These are phyloP conservation scores for Chaunax sp. DNA, from an alignment of 2,797 vertebrate species.

Conservation along the genomic window DNA sequence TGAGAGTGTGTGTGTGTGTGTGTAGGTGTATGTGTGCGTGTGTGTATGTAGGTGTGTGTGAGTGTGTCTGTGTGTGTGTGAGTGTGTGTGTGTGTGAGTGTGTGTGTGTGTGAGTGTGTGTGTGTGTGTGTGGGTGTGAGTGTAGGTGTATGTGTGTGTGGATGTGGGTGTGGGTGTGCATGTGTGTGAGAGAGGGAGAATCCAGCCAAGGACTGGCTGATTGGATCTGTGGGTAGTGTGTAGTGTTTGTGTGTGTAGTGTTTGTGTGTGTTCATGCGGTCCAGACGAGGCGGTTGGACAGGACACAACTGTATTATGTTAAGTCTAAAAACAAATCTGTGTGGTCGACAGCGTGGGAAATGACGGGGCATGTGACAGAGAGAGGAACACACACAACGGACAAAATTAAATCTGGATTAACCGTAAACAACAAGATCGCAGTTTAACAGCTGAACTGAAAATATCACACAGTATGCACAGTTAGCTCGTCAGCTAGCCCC, in stretches of 20 bases:
- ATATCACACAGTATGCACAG: too few relatives aligned
- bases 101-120: conserved; percentile 15
- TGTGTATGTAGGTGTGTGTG: too few relatives aligned
- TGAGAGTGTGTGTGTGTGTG: conserved; percentile 18
- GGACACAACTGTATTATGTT: conserved; percentile 62
- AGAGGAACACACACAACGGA: conserved; percentile 2
- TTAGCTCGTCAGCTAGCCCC: not conserved
- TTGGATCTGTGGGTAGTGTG: too few relatives aligned
- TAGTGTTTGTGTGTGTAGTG: conserved; percentile 4
- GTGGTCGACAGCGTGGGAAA: conserved; percentile 65
- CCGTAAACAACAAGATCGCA: too few relatives aligned
- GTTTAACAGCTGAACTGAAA: too few relatives aligned
- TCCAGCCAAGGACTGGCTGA: too few relatives aligned
- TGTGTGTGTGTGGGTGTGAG: conserved; percentile 17
- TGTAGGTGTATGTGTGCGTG: too few relatives aligned
- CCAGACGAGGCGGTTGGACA: conserved; percentile 46
- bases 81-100: conserved; percentile 20
- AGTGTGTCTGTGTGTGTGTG: conserved; percentile 18
- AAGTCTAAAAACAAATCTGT: conserved; percentile 64
- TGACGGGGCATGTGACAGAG: conserved; percentile 26
- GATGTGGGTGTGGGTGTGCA: not conserved
- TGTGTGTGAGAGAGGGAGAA: not conserved
- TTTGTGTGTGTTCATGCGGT: conserved; percentile 30
- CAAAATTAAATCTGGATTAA: not conserved
- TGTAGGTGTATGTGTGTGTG: too few relatives aligned